These are phyloP conservation scores for Apis cerana DNA, from an alignment of 1,140 invertebrate genomes.

Conservation along the genomic window DNA sequence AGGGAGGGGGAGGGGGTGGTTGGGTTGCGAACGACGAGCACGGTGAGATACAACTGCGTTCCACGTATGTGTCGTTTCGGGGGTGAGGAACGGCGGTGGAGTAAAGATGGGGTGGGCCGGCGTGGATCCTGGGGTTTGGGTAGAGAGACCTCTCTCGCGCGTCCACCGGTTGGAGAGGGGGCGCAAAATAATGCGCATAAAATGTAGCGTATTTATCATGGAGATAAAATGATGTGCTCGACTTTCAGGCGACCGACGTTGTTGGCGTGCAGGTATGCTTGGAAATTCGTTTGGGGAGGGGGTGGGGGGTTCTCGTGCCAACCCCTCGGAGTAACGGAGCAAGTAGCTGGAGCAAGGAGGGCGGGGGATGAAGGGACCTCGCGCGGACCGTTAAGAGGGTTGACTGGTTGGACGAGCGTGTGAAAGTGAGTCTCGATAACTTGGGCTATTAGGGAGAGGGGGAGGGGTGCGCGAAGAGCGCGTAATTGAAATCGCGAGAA, in stretches of 20 bases:
- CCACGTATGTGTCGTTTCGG: conserved; percentile 63
- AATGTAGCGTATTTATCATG: conserved; percentile 81
- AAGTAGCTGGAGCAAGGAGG: conserved; percentile 1
- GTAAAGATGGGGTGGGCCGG: conserved; percentile 44
- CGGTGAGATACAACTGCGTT: conserved; percentile 68
- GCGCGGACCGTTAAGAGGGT: not conserved
- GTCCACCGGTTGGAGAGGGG: conserved; percentile 49
- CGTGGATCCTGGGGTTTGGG: conserved; percentile 50
- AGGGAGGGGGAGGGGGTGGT: conserved; percentile 48
- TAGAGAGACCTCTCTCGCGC: conserved; percentile 45
- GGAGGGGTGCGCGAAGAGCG: not conserved
- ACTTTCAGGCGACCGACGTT: conserved; percentile 75
- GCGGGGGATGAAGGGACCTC: not conserved
- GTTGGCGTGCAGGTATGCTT: conserved; percentile 67
- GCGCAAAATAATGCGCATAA: conserved; percentile 80
- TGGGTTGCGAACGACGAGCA: conserved; percentile 65
- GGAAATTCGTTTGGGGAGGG: conserved; percentile 39
- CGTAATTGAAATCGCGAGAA: conserved; percentile 44
- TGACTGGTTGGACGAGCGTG: conserved; percentile 1
- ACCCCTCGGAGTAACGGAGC: not conserved
- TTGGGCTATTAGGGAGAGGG: conserved; percentile 36
- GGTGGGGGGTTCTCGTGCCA: not conserved
- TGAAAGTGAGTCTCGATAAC: conserved; percentile 41
- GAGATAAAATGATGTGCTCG: conserved; percentile 80
- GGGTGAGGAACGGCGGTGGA: conserved; percentile 55